These are phyloP conservation scores for Catharus minimus DNA, from an alignment of 2,113 vertebrate genomes.

Conservation along the genomic window DNA sequence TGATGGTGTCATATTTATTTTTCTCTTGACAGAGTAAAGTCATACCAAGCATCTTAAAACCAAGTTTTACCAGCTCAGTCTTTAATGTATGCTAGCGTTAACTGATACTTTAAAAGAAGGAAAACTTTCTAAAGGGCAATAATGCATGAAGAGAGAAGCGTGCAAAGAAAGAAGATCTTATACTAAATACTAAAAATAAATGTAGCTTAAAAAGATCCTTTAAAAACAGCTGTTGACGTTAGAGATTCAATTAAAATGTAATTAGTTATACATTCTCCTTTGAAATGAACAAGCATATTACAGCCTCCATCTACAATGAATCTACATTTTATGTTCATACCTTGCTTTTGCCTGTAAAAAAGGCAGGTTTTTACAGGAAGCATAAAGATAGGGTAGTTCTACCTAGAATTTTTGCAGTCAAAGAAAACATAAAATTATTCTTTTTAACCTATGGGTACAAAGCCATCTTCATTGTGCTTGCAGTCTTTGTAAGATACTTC, in stretches of 20 bases:
- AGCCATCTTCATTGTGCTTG: not conserved
- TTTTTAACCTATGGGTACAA: not conserved
- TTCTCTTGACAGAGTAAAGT: not conserved
- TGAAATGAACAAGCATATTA: slow-evolving; percentile 45
- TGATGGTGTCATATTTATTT: not conserved
- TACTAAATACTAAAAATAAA: slow-evolving; percentile 56
- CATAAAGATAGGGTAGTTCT: slow-evolving; percentile 4
- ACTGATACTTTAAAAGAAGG: not conserved
- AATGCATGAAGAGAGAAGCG: not conserved
- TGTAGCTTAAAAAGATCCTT: slow-evolving; percentile 51
- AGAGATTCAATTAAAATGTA: slow-evolving; percentile 61
- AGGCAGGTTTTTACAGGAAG: slow-evolving; percentile 4
- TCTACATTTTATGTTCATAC: slow-evolving; percentile 31
- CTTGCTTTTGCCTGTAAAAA: slow-evolving; percentile 44
- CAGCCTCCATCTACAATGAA: slow-evolving; percentile 19
- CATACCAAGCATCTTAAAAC: not conserved
- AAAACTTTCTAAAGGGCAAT: slow-evolving; percentile 34
- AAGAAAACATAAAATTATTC: slow-evolving; percentile 6
- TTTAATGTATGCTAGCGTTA: not conserved
- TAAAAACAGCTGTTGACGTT: slow-evolving; percentile 53
- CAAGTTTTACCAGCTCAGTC: not conserved
- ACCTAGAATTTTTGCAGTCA: slow-evolving; percentile 27
- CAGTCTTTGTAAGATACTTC: not conserved
- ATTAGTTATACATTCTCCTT: slow-evolving; percentile 63
- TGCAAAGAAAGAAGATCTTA: slow-evolving; percentile 16